These are phyloP conservation scores for Tricholauxania praeusta DNA, from an alignment of 2,888 invertebrate species.

Conservation along the genomic window DNA sequence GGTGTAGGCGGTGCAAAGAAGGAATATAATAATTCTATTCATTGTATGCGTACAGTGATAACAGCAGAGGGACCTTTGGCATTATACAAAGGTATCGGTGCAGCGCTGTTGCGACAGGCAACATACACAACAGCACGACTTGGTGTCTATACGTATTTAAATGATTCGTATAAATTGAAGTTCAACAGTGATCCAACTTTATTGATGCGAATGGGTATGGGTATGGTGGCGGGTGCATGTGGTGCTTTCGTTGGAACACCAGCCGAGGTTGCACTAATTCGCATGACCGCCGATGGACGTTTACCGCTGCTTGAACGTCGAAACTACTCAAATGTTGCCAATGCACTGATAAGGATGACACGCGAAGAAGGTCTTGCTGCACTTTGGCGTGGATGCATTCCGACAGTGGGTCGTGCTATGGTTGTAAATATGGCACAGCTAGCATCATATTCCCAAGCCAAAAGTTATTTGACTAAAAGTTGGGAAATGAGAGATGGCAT, in stretches of 20 bases:
- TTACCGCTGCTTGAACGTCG: slow-evolving; percentile 88
- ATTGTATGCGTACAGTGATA: slow-evolving; percentile 82
- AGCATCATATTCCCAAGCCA: slow-evolving; percentile 94
- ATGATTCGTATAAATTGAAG: slow-evolving; percentile 80
- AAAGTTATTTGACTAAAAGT: slow-evolving; percentile 71
- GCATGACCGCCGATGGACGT: slow-evolving; percentile 99
- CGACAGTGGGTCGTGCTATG: slow-evolving; percentile 92
- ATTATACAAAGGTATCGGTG: slow-evolving; percentile 92
- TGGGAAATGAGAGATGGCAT: slow-evolving; percentile 79
- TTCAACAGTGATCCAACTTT: slow-evolving; percentile 81
- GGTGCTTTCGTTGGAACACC: slow-evolving; percentile 94
- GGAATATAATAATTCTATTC: slow-evolving; percentile 83
- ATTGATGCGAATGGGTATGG: slow-evolving; percentile 82
- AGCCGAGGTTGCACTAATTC: slow-evolving; percentile 94
- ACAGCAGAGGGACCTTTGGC: slow-evolving; percentile 88
- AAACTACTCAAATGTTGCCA: slow-evolving; percentile 92
- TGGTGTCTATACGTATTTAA: slow-evolving; percentile 92
- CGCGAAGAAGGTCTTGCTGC: slow-evolving; percentile 82
- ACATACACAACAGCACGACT: slow-evolving; percentile 97
- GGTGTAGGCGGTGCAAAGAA: slow-evolving; percentile 67
- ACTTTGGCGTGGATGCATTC: slow-evolving; percentile 93
- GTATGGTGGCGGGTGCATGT: slow-evolving; percentile 84
- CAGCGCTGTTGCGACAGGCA: slow-evolving; percentile 93
- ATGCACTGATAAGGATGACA: slow-evolving; percentile 85
- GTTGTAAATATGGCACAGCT: slow-evolving; percentile 98